Conservation (phyloP, 2,113 vertebrate genomes). For the Chamaea fasciata region DNA sequence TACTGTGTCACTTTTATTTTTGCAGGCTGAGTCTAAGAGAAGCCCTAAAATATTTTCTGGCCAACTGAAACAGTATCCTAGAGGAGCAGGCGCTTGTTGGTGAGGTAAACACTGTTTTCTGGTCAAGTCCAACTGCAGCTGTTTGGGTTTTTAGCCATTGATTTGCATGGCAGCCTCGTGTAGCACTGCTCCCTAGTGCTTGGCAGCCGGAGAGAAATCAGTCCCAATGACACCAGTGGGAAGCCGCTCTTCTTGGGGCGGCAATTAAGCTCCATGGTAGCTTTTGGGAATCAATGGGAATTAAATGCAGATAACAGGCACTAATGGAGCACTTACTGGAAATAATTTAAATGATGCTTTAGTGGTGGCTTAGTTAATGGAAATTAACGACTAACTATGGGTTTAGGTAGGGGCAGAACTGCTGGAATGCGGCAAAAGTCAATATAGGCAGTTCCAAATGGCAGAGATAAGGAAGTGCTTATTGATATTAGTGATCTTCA, state of each 20-base stretch:
- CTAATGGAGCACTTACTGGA: conserved; percentile 41
- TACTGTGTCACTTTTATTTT: neutral
- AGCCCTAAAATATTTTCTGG: neutral
- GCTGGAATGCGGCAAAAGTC: conserved; percentile 32
- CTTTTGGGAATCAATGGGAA: conserved; percentile 54
- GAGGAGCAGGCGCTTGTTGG: neutral
- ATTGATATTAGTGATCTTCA: conserved; percentile 62
- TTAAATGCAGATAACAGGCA: conserved; percentile 29
- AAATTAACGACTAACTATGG: neutral
- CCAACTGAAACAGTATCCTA: neutral
- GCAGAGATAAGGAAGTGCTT: conserved; percentile 28
- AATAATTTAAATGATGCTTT: neutral
- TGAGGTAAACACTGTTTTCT: neutral
- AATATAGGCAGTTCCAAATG: conserved; percentile 39
- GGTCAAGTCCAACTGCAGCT: neutral
- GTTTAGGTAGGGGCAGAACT: conserved; percentile 1
- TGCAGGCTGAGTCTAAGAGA: neutral
- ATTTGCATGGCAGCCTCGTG: neutral
- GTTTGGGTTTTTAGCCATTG: neutral
- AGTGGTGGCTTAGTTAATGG: conserved; percentile 39
- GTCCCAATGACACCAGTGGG: neutral
- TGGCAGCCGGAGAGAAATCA: neutral
- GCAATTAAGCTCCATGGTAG: conserved; percentile 8
- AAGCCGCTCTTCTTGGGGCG: neutral
- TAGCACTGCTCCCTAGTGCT: neutral